Percentiles rank a stretch among this genome's conserved stretches.
phyloP scores from a whole-genome alignment of 2,113 vertebrate species.

The Cochlearius cochlearius region DNA sequence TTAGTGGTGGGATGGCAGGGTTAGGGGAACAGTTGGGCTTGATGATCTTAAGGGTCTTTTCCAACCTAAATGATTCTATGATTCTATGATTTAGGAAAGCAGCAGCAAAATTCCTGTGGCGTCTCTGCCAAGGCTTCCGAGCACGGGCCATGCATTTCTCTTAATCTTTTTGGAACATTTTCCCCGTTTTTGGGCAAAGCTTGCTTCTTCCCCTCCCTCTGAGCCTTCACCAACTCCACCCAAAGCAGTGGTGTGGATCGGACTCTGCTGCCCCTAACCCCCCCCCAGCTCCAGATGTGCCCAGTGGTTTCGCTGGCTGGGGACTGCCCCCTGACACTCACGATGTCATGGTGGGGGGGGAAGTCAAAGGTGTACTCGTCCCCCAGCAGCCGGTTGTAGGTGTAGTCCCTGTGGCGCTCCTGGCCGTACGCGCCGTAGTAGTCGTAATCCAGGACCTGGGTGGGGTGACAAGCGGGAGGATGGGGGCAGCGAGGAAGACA shows the following conservation, averaged over 20 bases:
- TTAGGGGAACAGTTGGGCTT: no score
- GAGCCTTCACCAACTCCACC: not conserved
- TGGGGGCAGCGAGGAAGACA: not conserved
- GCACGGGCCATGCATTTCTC: accelerated
- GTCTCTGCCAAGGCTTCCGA: accelerated
- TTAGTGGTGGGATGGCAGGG: no score
- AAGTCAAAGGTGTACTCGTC: conserved; percentile 93
- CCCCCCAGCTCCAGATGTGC: not conserved
- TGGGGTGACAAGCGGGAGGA: not conserved
- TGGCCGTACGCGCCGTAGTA: conserved; percentile 86
- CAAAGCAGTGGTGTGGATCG: accelerated
- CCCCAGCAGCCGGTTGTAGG: conserved; percentile 81
- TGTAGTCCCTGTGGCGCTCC: conserved; percentile 69
- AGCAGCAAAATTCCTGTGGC: not conserved
- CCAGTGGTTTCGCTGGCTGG: accelerated
- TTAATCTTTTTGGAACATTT: not conserved
- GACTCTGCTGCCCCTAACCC: not conserved
- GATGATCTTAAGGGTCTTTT: no score
- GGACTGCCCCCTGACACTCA: conserved; percentile 44
- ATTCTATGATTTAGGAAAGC: not conserved
- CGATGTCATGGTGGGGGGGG: conserved; percentile 86
- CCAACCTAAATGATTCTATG: no score
- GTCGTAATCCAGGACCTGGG: conserved; percentile 88
- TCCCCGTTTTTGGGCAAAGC: not conserved
- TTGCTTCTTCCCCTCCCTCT: accelerated